Evolutionary conservation across 92 coral and sea anemone genomes (phyloP).

Genomic region (Isaurus tuberculatus): DNA sequence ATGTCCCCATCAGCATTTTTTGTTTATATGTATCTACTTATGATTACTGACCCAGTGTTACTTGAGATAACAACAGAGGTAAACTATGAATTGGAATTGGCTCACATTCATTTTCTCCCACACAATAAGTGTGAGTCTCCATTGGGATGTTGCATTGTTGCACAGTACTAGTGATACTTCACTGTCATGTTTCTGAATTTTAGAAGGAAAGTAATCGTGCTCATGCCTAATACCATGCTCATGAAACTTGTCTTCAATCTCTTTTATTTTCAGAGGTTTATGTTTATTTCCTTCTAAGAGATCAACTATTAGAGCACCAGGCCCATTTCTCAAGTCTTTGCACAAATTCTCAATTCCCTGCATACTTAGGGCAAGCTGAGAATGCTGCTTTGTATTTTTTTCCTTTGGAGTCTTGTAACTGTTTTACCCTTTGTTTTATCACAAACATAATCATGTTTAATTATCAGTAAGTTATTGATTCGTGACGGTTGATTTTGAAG

Average conservation of each 20-base stretch:
- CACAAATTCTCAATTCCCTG: constrained; percentile 28
- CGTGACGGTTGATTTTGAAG: background rate
- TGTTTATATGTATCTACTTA: background rate
- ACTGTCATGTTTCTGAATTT: constrained; percentile 30
- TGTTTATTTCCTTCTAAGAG: constrained; percentile 39
- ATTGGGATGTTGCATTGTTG: constrained; percentile 20
- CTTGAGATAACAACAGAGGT: background rate
- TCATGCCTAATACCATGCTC: constrained; percentile 28
- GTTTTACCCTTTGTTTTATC: background rate
- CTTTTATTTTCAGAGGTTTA: constrained; percentile 36
- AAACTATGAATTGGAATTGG: background rate
- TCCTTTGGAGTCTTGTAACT: constrained; percentile 23
- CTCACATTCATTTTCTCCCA: constrained; percentile 1
- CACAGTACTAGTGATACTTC: constrained; percentile 24
- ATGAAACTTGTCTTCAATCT: constrained; percentile 1
- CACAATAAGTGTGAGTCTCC: background rate
- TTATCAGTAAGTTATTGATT: background rate
- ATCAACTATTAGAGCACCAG: constrained; percentile 35
- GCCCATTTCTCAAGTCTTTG: constrained; percentile 31
- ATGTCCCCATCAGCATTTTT: background rate
- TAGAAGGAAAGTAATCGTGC: constrained; percentile 48
- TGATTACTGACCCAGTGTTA: constrained; percentile 10
- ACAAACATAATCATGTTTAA: background rate
- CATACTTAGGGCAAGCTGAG: constrained; percentile 51
- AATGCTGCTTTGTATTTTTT: constrained; percentile 30